Base-by-base conservation (phyloP, 1,140 invertebrate genomes). In the Drosophila erecta region DNA sequence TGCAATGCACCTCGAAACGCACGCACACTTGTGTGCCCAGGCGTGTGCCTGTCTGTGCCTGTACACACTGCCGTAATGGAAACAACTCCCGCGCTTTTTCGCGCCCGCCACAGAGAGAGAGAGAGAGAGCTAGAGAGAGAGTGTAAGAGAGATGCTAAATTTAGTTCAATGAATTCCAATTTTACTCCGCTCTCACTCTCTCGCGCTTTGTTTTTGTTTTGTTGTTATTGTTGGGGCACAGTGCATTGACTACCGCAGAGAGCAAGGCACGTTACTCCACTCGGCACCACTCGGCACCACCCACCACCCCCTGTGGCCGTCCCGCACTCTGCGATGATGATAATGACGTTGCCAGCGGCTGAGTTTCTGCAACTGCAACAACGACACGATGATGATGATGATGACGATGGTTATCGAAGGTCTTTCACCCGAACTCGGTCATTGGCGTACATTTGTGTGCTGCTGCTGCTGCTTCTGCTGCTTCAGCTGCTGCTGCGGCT, bases 391-490 rank as follows among this genome's bases (percentile, higher is more conserved):
- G 90, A 90, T 91, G 66, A 84, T 81, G 81, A 90, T 90, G 86
- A 90, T 85, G 86, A 90, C 79, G 87, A 90, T 91, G 90, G 90
- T 91, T 91, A 91, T 91, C 90, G 90, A 92, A 92, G 90, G 90
- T 92, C 90, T 92, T 92, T 92, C 90, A 92, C 90, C 90, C 90
- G 90, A 92, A 92, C 90, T 92, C 90, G 90, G 90, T 92, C 90
- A 92, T 92, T 92, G 90, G 90, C 90, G 90, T 92, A 92, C 85
- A 92, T 92, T 90, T 91, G 83, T 87, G 83, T 87, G 83, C 81
- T 86, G 72, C 72, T 67, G 71, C 56, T 65, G 55, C 53, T 67
- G 64, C 50, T 66, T 20, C 49, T 4, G 4, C 4, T 24, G 24
- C 24, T 83, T 83, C 81, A 81, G 61, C 72, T 67, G 71, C 15